Percentiles rank a stretch among this genome's conserved stretches.
phyloP scores from a whole-genome alignment of 2,888 invertebrate species.

The Thecocarcelia acutangulata region DNA sequence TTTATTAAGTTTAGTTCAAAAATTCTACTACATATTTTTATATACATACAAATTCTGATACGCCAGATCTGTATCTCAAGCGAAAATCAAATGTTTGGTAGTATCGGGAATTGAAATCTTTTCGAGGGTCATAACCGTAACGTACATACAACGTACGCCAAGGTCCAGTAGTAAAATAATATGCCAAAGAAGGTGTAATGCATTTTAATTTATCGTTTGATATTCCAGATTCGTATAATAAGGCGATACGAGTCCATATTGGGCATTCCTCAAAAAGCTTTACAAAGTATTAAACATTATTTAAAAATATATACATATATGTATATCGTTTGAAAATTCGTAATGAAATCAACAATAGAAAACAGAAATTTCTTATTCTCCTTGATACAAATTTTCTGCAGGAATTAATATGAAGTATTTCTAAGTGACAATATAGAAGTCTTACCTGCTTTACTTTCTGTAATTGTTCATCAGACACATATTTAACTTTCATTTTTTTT shows the following conservation, averaged over 20 bases:
- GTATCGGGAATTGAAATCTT: conserved; percentile 88
- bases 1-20: neutral
- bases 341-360: too few species aligned
- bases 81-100: conserved; percentile 96
- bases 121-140: conserved; percentile 95
- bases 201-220: conserved; percentile 86
- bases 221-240: conserved; percentile 86
- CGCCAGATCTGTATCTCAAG: conserved; percentile 78
- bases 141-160: conserved; percentile 96
- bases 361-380: too few species aligned
- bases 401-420: neutral
- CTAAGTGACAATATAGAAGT: neutral
- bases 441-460: conserved; percentile 82
- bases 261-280: conserved; percentile 92
- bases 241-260: conserved; percentile 92
- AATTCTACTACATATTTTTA: too few species aligned
- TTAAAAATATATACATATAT: neutral
- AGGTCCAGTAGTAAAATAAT: conserved; percentile 93
- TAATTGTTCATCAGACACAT: conserved; percentile 82
- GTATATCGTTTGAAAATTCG: too few species aligned
- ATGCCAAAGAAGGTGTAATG: conserved; percentile 91
- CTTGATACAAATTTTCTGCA: too few species aligned
- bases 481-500: conserved; percentile 83
- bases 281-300: neutral
- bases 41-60: conserved; percentile 76